phyloP scores from a whole-genome alignment of 2,797 vertebrate species.

The Cercopithecus hamlyni region DNA sequence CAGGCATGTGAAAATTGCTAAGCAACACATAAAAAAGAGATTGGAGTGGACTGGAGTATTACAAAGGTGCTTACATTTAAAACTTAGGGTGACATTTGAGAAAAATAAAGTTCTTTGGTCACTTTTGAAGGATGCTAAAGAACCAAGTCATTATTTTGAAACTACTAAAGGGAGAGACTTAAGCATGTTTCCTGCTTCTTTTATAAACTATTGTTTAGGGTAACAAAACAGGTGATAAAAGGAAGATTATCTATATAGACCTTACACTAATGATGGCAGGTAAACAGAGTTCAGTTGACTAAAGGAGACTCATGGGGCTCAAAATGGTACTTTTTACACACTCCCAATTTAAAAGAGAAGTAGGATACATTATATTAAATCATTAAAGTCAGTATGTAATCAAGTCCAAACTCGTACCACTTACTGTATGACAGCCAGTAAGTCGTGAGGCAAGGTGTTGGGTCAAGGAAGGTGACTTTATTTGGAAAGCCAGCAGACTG shows the following conservation, averaged over 20 bases:
- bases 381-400: neutral
- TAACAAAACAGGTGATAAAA: constrained; percentile 37
- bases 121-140: neutral
- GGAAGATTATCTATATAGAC: neutral
- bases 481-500: neutral
- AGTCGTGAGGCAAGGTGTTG: neutral
- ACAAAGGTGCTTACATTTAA: neutral
- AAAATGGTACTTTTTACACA: constrained; percentile 13
- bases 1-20: neutral
- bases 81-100: neutral
- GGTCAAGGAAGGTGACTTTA: neutral
- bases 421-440: neutral
- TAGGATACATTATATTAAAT: neutral
- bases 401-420: neutral
- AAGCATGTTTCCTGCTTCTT: neutral
- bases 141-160: constrained; percentile 20
- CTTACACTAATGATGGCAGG: neutral
- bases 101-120: neutral
- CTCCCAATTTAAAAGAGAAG: neutral
- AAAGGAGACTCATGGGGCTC: neutral
- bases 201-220: neutral
- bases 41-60: neutral
- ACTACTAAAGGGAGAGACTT: neutral
- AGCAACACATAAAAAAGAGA: neutral
- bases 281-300: neutral